These are phyloP conservation scores for Strix occidentalis DNA, from an alignment of 2,797 vertebrate genomes.

Conservation along the genomic window DNA sequence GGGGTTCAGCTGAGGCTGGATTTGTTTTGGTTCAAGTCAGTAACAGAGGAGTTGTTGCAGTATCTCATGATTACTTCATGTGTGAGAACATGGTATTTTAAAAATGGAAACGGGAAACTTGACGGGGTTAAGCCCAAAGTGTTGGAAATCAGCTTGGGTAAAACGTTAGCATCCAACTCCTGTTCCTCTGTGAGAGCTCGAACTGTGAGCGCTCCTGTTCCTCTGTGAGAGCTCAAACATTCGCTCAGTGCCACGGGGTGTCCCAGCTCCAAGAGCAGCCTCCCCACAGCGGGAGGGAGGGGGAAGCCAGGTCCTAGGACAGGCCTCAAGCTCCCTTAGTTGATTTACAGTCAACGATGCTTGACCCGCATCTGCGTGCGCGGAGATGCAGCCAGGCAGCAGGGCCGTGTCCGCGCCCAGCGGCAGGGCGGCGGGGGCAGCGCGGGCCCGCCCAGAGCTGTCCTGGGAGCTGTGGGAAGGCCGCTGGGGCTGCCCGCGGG, in stretches of 20 bases:
- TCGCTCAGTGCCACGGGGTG: fast-evolving
- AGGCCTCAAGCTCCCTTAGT: neutral
- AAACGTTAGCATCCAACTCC: neutral
- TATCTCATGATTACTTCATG: fast-evolving
- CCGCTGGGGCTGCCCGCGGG: fast-evolving
- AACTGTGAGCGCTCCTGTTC: neutral
- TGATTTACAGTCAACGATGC: neutral
- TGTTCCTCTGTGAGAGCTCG: neutral
- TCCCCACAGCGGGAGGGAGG: fast-evolving
- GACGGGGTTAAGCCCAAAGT: fast-evolving
- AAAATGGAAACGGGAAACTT: neutral
- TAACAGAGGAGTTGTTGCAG: neutral
- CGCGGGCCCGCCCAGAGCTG: neutral
- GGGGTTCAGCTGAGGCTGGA: neutral
- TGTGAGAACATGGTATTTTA: neutral
- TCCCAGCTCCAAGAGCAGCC: neutral
- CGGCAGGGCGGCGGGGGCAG: too few species aligned
- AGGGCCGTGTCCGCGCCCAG: too few species aligned
- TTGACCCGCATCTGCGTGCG: fast-evolving
- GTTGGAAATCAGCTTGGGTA: neutral
- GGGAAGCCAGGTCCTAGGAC: neutral
- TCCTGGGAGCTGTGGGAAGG: neutral
- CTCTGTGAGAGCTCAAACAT: neutral
- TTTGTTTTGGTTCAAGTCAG: neutral
- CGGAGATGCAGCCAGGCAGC: fast-evolving